These are phyloP conservation scores for Anguilla japonica DNA, from an alignment of 2,113 vertebrate species.

Conservation along the genomic window DNA sequence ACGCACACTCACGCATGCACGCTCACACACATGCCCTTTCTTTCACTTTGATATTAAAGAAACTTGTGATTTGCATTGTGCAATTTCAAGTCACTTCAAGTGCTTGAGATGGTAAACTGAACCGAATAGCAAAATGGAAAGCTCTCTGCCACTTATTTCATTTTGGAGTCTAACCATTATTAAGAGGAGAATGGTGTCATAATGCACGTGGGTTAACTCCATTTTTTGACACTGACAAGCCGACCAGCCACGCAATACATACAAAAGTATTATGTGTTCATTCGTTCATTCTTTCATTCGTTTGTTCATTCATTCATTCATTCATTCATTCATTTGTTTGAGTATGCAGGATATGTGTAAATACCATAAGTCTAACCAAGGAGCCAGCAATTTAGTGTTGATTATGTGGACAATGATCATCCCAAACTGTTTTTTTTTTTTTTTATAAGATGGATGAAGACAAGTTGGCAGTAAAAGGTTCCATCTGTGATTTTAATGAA, in stretches of 20 bases:
- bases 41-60: background rate
- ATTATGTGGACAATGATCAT: background rate
- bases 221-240: background rate
- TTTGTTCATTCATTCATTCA: too few species aligned
- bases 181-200: background rate
- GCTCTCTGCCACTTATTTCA: background rate
- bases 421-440: background rate
- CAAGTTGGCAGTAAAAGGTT: background rate
- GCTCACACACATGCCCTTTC: background rate
- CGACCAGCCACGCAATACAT: background rate
- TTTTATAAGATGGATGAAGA: background rate
- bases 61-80: background rate
- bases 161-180: background rate
- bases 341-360: too few species aligned
- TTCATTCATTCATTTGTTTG: too few species aligned
- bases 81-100: background rate
- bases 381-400: too few species aligned
- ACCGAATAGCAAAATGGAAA: background rate
- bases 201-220: background rate
- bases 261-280: background rate
- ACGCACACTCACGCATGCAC: constrained; percentile 7
- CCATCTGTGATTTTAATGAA: background rate
- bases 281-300: too few species aligned
- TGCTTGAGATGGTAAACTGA: background rate
- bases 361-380: too few species aligned